Percentiles rank a stretch among this genome's conserved stretches.
These are phyloP conservation scores for Burhinus oedicnemus DNA, from an alignment of 2,113 vertebrate genomes.

Conservation along the genomic window DNA sequence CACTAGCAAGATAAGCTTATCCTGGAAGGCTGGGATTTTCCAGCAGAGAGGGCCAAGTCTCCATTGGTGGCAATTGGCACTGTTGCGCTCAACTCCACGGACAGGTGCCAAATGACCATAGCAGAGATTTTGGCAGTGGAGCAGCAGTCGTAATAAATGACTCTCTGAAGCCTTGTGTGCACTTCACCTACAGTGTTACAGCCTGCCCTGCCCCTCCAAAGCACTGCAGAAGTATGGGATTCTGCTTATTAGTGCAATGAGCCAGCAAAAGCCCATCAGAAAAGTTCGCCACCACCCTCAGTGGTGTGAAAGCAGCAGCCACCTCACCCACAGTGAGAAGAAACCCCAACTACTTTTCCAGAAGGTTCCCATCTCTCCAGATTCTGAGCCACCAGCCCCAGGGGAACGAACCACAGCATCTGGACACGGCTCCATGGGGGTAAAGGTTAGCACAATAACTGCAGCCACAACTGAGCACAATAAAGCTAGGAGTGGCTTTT, in stretches of 20 bases:
- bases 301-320: background rate
- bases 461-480: background rate
- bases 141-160: background rate
- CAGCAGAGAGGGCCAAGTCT: constrained; percentile 41
- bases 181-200: background rate
- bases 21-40: constrained; percentile 49
- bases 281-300: background rate
- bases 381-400: background rate
- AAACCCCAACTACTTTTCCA: background rate
- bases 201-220: background rate
- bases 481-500: background rate
- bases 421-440: rapidly evolving
- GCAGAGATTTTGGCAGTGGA: constrained; percentile 30
- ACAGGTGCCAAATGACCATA: constrained; percentile 46
- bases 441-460: background rate
- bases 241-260: background rate
- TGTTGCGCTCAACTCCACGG: background rate
- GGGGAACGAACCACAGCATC: background rate
- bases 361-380: background rate
- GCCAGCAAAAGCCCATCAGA: background rate
- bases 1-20: background rate
- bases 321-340: rapidly evolving
- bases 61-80: constrained; percentile 43
- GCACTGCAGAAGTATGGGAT: background rate
- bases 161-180: background rate